Percentiles rank a stretch among this genome's conserved stretches.
Conservation (phyloP, 2,888 invertebrate genomes). For the Polia nebulosa region DNA sequence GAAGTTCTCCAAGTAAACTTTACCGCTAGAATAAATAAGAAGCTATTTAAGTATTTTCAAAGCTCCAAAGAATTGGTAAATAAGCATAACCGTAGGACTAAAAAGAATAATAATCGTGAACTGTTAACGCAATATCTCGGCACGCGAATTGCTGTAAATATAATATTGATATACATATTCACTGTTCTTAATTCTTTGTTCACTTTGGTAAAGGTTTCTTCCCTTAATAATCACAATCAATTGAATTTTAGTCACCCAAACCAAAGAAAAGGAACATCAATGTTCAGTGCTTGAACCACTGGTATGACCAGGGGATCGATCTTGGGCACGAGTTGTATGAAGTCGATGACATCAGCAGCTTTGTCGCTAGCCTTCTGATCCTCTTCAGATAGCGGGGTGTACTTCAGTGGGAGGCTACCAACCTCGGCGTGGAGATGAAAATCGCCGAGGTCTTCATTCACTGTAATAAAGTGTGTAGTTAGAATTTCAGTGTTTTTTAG, state of each 20-base stretch:
- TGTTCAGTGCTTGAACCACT: conserved; percentile 5
- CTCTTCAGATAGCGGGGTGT: conserved; percentile 15
- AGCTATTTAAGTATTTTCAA: not conserved
- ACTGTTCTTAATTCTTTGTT: not conserved
- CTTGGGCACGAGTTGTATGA: conserved; percentile 36
- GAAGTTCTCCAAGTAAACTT: conserved; percentile 35
- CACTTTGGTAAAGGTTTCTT: not conserved
- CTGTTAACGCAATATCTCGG: not conserved
- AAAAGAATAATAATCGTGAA: not conserved
- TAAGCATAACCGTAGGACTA: too few relatives aligned
- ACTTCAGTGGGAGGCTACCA: conserved; percentile 36
- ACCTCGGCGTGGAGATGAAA: conserved; percentile 19
- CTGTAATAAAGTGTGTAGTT: conserved; percentile 22
- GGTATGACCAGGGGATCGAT: conserved; percentile 32
- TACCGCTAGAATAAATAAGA: conserved; percentile 39
- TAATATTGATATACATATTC: too few relatives aligned
- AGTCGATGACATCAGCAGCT: conserved; percentile 37
- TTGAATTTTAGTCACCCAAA: conserved; percentile 20
- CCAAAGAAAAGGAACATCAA: conserved; percentile 39
- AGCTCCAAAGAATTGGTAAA: not conserved
- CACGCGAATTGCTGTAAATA: not conserved
- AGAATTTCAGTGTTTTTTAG: not conserved
- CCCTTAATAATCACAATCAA: not conserved
- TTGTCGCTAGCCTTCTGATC: conserved; percentile 38
- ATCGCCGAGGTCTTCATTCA: conserved; percentile 29